Evolutionary conservation across 2,797 vertebrate genomes (phyloP).

Genomic region (Crocodylus rhombifer): DNA sequence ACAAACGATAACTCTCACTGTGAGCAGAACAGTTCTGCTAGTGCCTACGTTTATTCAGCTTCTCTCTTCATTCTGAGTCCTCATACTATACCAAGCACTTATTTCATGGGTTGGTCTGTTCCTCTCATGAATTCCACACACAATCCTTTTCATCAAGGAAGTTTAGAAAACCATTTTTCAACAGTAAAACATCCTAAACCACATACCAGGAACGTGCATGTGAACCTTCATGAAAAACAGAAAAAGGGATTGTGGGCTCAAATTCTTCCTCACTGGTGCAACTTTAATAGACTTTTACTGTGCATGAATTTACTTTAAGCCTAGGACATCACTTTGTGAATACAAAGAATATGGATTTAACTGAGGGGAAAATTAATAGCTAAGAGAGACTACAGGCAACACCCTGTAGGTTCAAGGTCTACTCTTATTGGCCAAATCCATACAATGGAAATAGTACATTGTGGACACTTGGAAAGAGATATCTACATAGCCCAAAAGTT

Average conservation of each 20-base stretch:
- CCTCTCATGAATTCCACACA: neutral
- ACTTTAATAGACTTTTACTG: neutral
- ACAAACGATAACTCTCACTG: neutral
- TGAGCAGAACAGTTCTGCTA: neutral
- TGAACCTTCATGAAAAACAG: neutral
- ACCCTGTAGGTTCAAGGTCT: neutral
- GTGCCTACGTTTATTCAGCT: neutral
- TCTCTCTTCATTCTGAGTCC: neutral
- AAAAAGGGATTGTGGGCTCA: neutral
- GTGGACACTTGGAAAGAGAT: neutral
- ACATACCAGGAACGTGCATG: neutral
- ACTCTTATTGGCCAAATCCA: too few relatives aligned
- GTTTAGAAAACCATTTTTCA: neutral
- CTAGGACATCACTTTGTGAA: neutral
- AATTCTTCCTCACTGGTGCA: neutral
- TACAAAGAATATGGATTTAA: neutral
- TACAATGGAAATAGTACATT: neutral
- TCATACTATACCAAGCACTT: neutral
- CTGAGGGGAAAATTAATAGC: neutral
- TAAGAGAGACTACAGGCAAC: neutral
- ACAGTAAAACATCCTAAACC: neutral
- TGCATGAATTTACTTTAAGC: neutral
- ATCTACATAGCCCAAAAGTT: neutral
- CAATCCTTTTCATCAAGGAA: neutral
- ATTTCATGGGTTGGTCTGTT: neutral